Conservation (phyloP, 2,113 vertebrate species). For the Catharus fuscescens region DNA sequence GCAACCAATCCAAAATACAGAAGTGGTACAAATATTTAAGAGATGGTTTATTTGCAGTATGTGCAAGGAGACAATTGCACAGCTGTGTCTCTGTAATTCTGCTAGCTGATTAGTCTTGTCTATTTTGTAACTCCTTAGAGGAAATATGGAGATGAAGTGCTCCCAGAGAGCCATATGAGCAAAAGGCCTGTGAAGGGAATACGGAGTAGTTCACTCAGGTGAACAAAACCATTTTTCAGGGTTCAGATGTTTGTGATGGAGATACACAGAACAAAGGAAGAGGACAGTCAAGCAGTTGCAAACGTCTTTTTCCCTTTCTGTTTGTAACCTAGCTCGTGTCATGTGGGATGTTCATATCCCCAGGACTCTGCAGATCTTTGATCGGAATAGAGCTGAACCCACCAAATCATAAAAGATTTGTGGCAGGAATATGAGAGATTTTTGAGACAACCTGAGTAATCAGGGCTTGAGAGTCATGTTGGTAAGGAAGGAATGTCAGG, state of each 20-base stretch:
- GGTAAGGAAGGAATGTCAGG: constrained; percentile 63
- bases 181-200: neutral
- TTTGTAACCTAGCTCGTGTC: fast-evolving
- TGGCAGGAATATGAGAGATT: neutral
- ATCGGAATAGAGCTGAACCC: neutral
- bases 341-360: fast-evolving
- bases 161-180: fast-evolving
- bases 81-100: neutral
- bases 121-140: neutral
- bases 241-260: neutral
- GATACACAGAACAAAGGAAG: neutral
- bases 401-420: neutral
- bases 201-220: neutral
- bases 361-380: neutral
- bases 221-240: neutral
- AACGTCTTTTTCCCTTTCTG: neutral
- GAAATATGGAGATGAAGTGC: neutral
- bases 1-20: neutral
- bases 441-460: neutral
- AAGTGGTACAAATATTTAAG: neutral
- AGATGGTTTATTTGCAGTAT: neutral
- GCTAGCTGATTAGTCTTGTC: neutral
- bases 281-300: neutral
- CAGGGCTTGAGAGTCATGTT: neutral
- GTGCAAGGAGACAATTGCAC: neutral